Base-by-base conservation (phyloP, 1,140 invertebrate genomes). In the Zaprionus taronus region DNA sequence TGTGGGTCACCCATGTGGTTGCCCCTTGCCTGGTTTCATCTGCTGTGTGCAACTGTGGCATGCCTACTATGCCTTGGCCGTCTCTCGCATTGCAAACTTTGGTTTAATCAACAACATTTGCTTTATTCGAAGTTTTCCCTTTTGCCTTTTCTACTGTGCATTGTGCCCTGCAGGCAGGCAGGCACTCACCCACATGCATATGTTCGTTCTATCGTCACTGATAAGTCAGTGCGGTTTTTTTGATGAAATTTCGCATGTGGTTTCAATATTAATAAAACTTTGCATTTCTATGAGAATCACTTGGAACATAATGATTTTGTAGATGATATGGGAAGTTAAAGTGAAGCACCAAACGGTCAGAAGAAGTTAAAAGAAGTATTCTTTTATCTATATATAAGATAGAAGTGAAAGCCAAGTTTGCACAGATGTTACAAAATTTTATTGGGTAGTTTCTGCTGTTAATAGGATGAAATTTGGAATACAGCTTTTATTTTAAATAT, bases 41-140 rank as follows among this genome's bases (percentile, higher is more conserved):
- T 28, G n/a, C 47, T 41, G 34, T 47, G 31, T 31, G 51, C 12
- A 24, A 38, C 47, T 67, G 28, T 57, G 55, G 65, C 41, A n/a
- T 49, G 44, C 7, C 47, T 22, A 12, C 9, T 22, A 4, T 61
- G 38, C 36, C 6, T 28, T 1, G 7, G 34, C 14, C 22, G 41
- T 11, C 17, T 26, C 12, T 31, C 0, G 36, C 36, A 56, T 57
- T 70, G 53, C 67, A 75, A 75, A 75, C 58, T 71, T 75, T 71
- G 72, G 67, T 75, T 75, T 75, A 75, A 75, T 75, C 72, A 75
- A 75, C 67, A 71, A 44, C 68, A 53, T 75, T 71, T 64, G 72
- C 56, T 60, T 20, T 65, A 5, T 28, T 47, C 49, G 20, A 69
- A 68, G 26, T 57, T 55, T 53, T 47, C n/a, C 41, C 44, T n/a